phyloP scores from a whole-genome alignment of 1,140 invertebrate genomes.

The Lucilia cuprina region DNA sequence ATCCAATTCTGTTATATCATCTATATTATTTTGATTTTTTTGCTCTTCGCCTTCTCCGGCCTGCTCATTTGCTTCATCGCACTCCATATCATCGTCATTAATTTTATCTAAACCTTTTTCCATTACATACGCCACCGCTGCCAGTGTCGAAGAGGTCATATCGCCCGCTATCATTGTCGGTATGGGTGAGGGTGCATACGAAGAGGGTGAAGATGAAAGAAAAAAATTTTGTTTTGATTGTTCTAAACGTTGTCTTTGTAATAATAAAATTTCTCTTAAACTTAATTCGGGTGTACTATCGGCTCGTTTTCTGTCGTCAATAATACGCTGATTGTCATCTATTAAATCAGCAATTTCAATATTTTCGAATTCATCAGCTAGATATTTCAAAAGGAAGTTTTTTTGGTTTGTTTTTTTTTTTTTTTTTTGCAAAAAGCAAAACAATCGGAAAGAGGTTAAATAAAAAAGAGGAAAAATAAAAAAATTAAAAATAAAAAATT shows the following conservation, averaged over 20 bases:
- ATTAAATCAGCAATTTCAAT: conserved; percentile 2
- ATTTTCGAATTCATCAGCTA: conserved; percentile 12
- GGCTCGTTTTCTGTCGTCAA: conserved; percentile 13
- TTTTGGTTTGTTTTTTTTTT: background rate
- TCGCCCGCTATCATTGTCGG: conserved; percentile 46
- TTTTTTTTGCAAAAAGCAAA: conserved; percentile 24
- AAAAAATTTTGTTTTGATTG: conserved; percentile 62
- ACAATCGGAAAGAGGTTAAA: background rate
- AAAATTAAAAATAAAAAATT: conserved; percentile 19
- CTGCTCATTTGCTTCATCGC: conserved; percentile 39
- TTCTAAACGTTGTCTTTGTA: conserved; percentile 57
- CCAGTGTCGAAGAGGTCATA: conserved; percentile 41
- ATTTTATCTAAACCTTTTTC: background rate
- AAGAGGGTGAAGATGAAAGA: conserved; percentile 58
- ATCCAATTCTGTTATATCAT: conserved; percentile 34
- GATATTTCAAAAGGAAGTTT: background rate
- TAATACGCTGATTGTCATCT: conserved; percentile 31
- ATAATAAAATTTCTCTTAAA: conserved; percentile 56
- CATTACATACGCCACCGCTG: conserved; percentile 26
- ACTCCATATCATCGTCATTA: background rate
- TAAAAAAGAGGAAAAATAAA: background rate
- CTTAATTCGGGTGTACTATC: conserved; percentile 42
- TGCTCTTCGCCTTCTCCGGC: conserved; percentile 4
- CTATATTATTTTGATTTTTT: background rate
- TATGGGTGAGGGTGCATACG: conserved; percentile 52